These are phyloP conservation scores for Lithodes maja DNA, from an alignment of 2,888 invertebrate species.

Conservation along the genomic window DNA sequence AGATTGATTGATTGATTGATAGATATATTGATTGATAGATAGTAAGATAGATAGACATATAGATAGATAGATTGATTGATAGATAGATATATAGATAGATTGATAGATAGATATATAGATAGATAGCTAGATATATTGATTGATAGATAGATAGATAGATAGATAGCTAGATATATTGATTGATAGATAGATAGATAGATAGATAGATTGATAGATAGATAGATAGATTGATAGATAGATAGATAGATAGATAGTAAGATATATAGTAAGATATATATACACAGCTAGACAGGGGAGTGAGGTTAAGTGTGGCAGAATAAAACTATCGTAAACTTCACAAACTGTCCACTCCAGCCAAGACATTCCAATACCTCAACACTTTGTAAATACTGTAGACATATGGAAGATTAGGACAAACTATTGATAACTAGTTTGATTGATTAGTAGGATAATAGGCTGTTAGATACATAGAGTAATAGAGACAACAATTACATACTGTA, in stretches of 20 bases:
- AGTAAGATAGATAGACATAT: background rate
- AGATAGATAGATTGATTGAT: background rate
- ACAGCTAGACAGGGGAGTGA: no score
- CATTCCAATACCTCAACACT: no score
- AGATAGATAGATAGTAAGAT: constrained; percentile 4
- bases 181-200: background rate
- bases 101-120: background rate
- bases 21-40: background rate
- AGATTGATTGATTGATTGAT: background rate
- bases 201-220: background rate
- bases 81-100: background rate
- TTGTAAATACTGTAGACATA: no score
- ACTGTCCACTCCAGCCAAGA: no score
- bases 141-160: background rate
- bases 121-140: background rate
- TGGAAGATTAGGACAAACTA: no score
- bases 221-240: background rate
- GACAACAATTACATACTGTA: no score
- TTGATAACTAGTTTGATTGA: no score
- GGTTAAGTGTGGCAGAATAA: no score
- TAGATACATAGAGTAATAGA: no score
- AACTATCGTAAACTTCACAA: no score
- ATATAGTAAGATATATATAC: no score
- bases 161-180: background rate
- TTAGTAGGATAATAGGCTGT: no score